phyloP scores from a whole-genome alignment of 2,888 invertebrate genomes.

The Ditula angustiorana region DNA sequence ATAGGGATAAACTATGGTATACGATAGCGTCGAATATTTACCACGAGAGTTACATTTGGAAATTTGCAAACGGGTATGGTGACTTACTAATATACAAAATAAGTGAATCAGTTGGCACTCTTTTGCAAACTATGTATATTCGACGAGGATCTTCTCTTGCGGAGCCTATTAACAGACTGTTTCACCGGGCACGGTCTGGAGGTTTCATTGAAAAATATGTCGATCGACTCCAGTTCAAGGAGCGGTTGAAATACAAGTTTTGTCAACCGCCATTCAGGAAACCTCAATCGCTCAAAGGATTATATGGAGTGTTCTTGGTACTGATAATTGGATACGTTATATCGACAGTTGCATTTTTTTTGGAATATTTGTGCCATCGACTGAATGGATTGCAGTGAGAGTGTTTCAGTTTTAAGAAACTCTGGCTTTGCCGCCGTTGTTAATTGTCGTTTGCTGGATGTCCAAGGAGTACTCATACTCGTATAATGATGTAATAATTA shows the following conservation, averaged over 20 bases:
- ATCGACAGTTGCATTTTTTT: conserved; percentile 48
- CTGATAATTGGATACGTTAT: conserved; percentile 50
- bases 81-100: conserved; percentile 45
- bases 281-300: conserved; percentile 43
- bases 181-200: conserved; percentile 32
- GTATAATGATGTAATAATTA: too few relatives aligned
- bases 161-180: conserved; percentile 39
- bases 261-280: background rate
- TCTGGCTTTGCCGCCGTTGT: background rate
- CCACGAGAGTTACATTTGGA: conserved; percentile 45
- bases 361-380: conserved; percentile 35
- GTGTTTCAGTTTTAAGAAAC: background rate
- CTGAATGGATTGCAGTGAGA: background rate
- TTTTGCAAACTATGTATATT: conserved; percentile 50
- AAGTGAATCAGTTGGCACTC: conserved; percentile 41
- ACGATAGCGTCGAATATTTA: conserved; percentile 46
- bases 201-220: conserved; percentile 48
- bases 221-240: conserved; percentile 38
- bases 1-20: conserved; percentile 41
- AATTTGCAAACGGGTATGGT: conserved; percentile 48
- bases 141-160: conserved; percentile 53
- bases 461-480: background rate
- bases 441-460: background rate
- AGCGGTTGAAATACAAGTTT: conserved; percentile 47
- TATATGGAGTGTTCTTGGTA: conserved; percentile 46